phyloP scores from a whole-genome alignment of 35 echinoderm and acorn worm genomes.

The Ophioderma brevispina region DNA sequence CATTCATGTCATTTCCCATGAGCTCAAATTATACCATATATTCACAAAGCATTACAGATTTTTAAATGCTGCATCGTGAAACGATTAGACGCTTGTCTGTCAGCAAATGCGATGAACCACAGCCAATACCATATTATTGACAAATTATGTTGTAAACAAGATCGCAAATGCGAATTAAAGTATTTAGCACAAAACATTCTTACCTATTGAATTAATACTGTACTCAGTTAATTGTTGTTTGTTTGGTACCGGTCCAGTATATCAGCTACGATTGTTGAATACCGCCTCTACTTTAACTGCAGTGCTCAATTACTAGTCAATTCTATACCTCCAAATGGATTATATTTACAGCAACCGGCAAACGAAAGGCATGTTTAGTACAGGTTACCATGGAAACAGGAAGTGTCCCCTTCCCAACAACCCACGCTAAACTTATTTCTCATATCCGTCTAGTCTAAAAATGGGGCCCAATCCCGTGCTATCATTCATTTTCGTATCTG shows the following conservation, averaged over 20 bases:
- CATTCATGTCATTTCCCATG: too few relatives aligned
- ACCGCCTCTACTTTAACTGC: background rate
- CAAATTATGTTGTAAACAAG: too few relatives aligned
- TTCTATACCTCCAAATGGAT: background rate
- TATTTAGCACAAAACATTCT: too few relatives aligned
- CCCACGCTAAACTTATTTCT: background rate
- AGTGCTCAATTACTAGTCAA: background rate
- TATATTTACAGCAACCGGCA: background rate
- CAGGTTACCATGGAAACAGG: background rate
- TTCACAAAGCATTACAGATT: too few relatives aligned
- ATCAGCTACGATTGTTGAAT: background rate
- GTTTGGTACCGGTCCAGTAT: background rate
- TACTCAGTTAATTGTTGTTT: too few relatives aligned
- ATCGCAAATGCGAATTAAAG: too few relatives aligned
- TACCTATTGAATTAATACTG: too few relatives aligned
- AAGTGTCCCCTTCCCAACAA: constrained; percentile 12
- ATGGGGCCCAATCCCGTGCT: background rate
- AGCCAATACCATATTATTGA: too few relatives aligned
- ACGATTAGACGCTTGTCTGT: too few relatives aligned
- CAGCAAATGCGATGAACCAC: too few relatives aligned
- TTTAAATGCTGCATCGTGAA: too few relatives aligned
- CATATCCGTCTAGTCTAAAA: background rate
- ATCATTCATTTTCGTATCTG: background rate
- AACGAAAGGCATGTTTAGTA: background rate
- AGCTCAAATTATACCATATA: too few relatives aligned